A percentile compares a stretch with the other conserved stretches of the same genome.
Conservation (phyloP, 2,888 invertebrate genomes). For the Trimorus sp. region DNA sequence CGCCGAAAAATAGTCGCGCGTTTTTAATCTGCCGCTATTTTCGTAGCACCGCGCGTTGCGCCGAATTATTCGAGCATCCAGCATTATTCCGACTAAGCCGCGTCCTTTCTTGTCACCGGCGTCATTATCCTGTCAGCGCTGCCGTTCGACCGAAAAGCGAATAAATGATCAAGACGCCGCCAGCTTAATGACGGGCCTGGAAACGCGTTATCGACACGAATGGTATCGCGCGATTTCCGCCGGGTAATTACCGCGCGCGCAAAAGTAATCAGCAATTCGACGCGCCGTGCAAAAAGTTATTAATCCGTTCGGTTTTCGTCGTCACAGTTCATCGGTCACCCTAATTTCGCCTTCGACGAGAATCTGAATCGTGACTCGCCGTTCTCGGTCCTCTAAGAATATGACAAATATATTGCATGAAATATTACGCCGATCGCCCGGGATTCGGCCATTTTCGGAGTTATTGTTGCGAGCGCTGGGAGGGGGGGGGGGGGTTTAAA, state of each 20-base stretch:
- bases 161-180: too few species aligned
- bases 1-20: not conserved
- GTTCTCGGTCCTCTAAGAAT: constrained; percentile 39
- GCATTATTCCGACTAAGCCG: too few species aligned
- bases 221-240: not conserved
- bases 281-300: constrained; percentile 14
- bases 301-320: constrained; percentile 48
- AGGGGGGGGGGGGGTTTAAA: too few species aligned
- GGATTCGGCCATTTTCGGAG: too few species aligned
- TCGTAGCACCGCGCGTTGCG: too few species aligned
- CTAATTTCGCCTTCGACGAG: constrained; percentile 55
- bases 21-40: constrained; percentile 5
- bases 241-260: constrained; percentile 25
- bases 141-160: too few species aligned
- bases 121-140: too few species aligned
- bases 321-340: constrained; percentile 59
- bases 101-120: too few species aligned
- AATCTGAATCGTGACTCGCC: constrained; percentile 55
- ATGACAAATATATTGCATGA: constrained; percentile 36
- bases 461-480: too few species aligned
- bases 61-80: too few species aligned
- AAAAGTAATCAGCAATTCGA: constrained; percentile 20
- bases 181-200: too few species aligned
- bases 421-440: constrained; percentile 5
- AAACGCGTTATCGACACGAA: constrained; percentile 12